Percentiles rank a stretch among this genome's conserved stretches.
phyloP scores from a whole-genome alignment of 23 tunicate genomes.

The Clavelina lepadiformis region DNA sequence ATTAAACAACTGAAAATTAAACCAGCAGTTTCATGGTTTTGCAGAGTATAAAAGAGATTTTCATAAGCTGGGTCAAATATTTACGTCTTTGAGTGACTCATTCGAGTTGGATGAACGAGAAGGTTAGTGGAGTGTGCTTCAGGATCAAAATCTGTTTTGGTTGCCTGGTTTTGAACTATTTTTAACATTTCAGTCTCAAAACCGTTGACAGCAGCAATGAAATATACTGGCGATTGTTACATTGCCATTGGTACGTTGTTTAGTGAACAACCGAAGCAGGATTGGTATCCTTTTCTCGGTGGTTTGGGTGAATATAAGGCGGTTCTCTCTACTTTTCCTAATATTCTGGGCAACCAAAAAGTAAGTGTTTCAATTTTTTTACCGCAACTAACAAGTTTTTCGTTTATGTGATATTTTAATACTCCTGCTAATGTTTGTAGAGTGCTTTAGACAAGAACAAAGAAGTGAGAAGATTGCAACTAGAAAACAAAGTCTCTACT shows the following conservation, averaged over 20 bases:
- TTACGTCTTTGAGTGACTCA: constrained; percentile 28
- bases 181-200: constrained; percentile 25
- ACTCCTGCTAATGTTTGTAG: no score
- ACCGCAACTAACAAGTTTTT: neutral
- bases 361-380: neutral
- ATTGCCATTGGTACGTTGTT: constrained; percentile 50
- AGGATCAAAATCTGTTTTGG: neutral
- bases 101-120: constrained; percentile 63
- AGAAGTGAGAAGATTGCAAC: constrained; percentile 48
- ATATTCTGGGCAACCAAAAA: constrained; percentile 56
- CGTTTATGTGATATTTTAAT: neutral
- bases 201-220: constrained; percentile 72
- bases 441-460: constrained; percentile 67
- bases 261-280: constrained; percentile 57
- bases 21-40: neutral
- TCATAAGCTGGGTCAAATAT: constrained; percentile 40
- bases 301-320: constrained; percentile 72
- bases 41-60: constrained; percentile 42
- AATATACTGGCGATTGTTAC: constrained; percentile 61
- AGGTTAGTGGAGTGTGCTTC: no score
- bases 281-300: constrained; percentile 80
- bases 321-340: constrained; percentile 62
- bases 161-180: neutral
- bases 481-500: constrained; percentile 50
- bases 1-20: neutral